Base-by-base conservation (phyloP, 2,113 vertebrate genomes). In the Phaethon lepturus region DNA sequence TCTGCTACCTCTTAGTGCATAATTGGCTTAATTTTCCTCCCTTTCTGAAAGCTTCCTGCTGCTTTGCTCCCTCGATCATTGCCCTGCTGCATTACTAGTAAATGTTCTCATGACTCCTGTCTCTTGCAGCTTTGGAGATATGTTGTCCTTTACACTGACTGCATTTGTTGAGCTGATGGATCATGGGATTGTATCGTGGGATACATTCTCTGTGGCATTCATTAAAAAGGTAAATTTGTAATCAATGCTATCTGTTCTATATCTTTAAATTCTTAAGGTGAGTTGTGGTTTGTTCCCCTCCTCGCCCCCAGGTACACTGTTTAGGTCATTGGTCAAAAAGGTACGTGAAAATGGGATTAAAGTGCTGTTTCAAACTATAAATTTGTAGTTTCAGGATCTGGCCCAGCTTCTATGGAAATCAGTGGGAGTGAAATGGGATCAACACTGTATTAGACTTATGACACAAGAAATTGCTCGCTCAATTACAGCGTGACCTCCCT, bases 121-220 rank as follows among this genome's bases (percentile, higher is more conserved):
- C 92, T 98, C 95, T 98, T 98, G 67, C 98, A 99, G 99, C 98
- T 99, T 99, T 90, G 99, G 99, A 77, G 99, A 99, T 95, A 99
- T 99, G 98, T 98, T 99, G 96, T 99, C 99, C 93, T 99, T 99
- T 98, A 99, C 99, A 52, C 98, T 99, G 98, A 99, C 99, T 22
- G 99, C 99, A 83, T 99, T 99, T 31, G 99, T 99, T 97, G 99
- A 99, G 97, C 98, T 99, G 96, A 99, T 99, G 99, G 99, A 99
- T 98, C 99, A 99, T 33, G 99, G 99, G 95, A 99, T 99, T 71
- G 99, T 99, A 98, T 99, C 99, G 56, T 99, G 99, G 99, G 99
- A 99, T 95, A 99, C 99, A 8, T 99, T 99, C 98, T 99, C 99
- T 11, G 99, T 99, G 98, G 99, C 99, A n/a, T 99, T 99, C 98